phyloP scores from a whole-genome alignment of 1,140 invertebrate species.

The Aphidius gifuensis region DNA sequence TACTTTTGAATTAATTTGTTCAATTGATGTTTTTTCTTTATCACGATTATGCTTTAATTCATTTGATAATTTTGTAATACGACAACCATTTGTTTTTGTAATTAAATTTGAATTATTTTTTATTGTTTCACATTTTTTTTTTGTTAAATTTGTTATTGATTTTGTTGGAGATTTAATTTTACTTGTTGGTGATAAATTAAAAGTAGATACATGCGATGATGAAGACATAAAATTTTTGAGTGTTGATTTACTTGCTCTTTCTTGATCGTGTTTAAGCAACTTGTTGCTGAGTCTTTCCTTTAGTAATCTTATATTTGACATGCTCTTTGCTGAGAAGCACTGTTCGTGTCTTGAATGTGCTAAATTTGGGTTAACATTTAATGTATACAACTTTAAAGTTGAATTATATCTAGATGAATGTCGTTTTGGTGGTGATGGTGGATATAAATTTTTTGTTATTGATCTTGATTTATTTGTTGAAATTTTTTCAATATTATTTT shows the following conservation, averaged over 20 bases:
- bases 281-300: slow-evolving; percentile 61
- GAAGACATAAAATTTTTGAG: slow-evolving; percentile 37
- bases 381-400: slow-evolving; percentile 63
- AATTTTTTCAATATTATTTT: neutral
- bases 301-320: slow-evolving; percentile 58
- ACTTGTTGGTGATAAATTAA: slow-evolving; percentile 29
- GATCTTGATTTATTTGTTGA: neutral
- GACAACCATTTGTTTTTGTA: no score
- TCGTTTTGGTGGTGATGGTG: slow-evolving; percentile 68
- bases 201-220: slow-evolving; percentile 40
- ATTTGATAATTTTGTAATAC: no score
- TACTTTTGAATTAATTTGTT: slow-evolving; percentile 18
- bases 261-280: slow-evolving; percentile 49
- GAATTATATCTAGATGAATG: slow-evolving; percentile 71
- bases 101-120: no score
- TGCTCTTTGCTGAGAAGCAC: slow-evolving; percentile 54
- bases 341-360: slow-evolving; percentile 56
- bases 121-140: slow-evolving; percentile 33
- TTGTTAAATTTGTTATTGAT: slow-evolving; percentile 22
- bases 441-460: slow-evolving; percentile 36
- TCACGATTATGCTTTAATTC: no score
- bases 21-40: slow-evolving; percentile 3
- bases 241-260: slow-evolving; percentile 48
- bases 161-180: slow-evolving; percentile 15
- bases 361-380: slow-evolving; percentile 24